Evolutionary conservation across 1,140 invertebrate species (phyloP).

Genomic region (Tetragonula clypearis): DNA sequence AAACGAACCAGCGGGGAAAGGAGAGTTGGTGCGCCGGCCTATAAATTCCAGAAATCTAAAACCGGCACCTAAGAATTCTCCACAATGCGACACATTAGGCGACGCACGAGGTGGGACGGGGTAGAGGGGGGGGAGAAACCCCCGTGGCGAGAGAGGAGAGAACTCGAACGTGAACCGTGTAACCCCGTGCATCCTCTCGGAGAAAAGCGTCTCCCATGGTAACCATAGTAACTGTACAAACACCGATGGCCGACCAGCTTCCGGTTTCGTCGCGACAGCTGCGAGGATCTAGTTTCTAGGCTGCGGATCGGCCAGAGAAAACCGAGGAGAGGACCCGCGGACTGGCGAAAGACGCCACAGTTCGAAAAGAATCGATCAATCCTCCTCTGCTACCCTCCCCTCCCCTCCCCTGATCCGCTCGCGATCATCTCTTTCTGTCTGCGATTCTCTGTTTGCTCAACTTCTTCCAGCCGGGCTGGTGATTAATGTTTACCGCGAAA

Average conservation of each 20-base stretch:
- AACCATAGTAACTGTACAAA: conserved; percentile 81
- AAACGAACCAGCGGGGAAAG: conserved; percentile 67
- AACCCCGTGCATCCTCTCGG: conserved; percentile 55
- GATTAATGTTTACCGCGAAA: conserved; percentile 54
- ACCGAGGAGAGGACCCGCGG: background rate
- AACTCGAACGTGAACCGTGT: background rate
- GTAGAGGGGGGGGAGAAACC: conserved; percentile 34
- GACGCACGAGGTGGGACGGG: conserved; percentile 47
- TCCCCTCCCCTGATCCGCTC: background rate
- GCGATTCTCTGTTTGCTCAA: conserved; percentile 19
- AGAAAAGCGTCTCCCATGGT: conserved; percentile 78
- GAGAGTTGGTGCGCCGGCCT: background rate
- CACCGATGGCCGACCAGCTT: conserved; percentile 80
- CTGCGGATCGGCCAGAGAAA: conserved; percentile 26
- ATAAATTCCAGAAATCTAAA: conserved; percentile 80
- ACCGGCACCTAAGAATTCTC: conserved; percentile 65
- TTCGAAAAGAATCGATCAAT: conserved; percentile 28
- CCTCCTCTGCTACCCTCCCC: background rate
- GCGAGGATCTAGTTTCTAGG: conserved; percentile 81
- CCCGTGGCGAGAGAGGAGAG: conserved; percentile 60
- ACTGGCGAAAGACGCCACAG: conserved; percentile 5
- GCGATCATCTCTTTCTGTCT: too few species aligned
- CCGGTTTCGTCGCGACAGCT: conserved; percentile 79
- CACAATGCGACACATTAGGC: conserved; percentile 72
- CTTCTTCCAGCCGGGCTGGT: conserved; percentile 1